Evolutionary conservation across 2,113 vertebrate genomes (phyloP).

Genomic region (Leptocoma aspasia): DNA sequence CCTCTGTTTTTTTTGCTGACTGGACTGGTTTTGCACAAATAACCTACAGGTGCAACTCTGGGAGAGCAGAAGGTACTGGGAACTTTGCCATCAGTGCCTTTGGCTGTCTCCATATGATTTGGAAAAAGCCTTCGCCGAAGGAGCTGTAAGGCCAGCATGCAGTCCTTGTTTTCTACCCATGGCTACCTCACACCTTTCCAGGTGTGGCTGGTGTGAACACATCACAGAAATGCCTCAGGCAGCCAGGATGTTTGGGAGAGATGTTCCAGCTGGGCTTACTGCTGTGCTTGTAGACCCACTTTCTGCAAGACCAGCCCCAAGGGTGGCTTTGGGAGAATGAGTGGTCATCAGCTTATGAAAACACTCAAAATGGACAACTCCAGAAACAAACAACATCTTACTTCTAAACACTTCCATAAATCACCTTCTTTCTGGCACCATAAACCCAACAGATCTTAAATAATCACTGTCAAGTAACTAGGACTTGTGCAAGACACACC

Average conservation of each 20-base stretch:
- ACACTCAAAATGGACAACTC: not conserved
- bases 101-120: not conserved
- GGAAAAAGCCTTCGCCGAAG: not conserved
- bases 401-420: not conserved
- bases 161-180: not conserved
- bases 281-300: not conserved
- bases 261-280: not conserved
- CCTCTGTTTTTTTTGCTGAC: not conserved
- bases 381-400: not conserved
- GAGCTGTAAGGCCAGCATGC: not conserved
- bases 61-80: constrained; percentile 10
- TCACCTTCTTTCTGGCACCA: not conserved
- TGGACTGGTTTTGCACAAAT: not conserved
- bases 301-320: not conserved
- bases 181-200: not conserved
- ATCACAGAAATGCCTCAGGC: not conserved
- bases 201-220: not conserved
- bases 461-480: not conserved
- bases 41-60: not conserved
- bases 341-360: not conserved
- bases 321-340: not conserved
- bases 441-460: not conserved
- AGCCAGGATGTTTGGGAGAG: not conserved
- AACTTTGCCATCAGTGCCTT: not conserved
- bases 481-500: not conserved